Percentiles rank a stretch among this genome's conserved stretches.
Evolutionary conservation across 1,140 invertebrate species (phyloP).

Genomic region (Carcinoscorpius rotundicauda): DNA sequence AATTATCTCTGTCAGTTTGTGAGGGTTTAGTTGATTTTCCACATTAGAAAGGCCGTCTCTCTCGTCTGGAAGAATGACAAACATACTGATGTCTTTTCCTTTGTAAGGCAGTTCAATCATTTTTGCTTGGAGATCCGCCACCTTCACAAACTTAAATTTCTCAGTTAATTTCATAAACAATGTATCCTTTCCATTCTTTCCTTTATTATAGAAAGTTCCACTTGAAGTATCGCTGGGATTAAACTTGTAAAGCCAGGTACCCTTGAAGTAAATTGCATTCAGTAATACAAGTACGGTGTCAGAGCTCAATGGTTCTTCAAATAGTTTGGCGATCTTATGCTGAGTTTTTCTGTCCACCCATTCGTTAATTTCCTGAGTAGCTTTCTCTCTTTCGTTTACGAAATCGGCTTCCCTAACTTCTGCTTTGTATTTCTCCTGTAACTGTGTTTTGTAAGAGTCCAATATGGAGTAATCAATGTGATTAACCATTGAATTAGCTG

Average conservation of each 20-base stretch:
- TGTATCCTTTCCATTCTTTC: conserved; percentile 49
- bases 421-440: conserved; percentile 6
- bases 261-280: conserved; percentile 32
- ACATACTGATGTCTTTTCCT: conserved; percentile 31
- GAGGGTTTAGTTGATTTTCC: conserved; percentile 5
- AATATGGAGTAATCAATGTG: neutral
- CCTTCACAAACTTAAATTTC: conserved; percentile 54
- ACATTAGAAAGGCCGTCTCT: conserved; percentile 14
- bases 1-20: conserved; percentile 6
- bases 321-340: conserved; percentile 25
- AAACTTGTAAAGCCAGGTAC: conserved; percentile 22
- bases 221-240: conserved; percentile 11
- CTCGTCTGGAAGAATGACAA: conserved; percentile 28
- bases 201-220: conserved; percentile 19
- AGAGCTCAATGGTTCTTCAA: conserved; percentile 30
- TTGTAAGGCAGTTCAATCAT: conserved; percentile 56
- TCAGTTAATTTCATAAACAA: conserved; percentile 66
- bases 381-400: neutral
- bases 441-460: neutral
- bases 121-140: conserved; percentile 43
- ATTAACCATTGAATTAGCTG: conserved; percentile 8
- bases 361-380: conserved; percentile 15
- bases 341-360: conserved; percentile 24
- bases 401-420: conserved; percentile 9
- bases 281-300: conserved; percentile 25